Conservation (phyloP, 2,888 invertebrate species). For the Cordilura impudica region DNA sequence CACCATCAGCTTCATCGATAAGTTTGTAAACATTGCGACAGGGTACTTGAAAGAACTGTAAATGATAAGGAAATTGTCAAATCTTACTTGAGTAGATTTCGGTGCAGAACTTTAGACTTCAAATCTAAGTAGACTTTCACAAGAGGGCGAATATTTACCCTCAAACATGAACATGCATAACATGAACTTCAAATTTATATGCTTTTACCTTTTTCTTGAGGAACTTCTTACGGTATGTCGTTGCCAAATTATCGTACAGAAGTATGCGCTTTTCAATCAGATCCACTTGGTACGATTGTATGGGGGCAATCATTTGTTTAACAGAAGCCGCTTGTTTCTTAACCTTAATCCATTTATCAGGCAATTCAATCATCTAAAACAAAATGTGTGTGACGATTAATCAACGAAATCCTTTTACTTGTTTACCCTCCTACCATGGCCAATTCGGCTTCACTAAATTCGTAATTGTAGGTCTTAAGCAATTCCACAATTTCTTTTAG, state of each 20-base stretch:
- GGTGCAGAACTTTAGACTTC: not conserved
- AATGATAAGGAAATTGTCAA: not conserved
- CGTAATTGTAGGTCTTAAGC: slow-evolving; percentile 90
- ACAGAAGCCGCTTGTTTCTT: slow-evolving; percentile 90
- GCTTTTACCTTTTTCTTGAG: slow-evolving; percentile 77
- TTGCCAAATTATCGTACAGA: slow-evolving; percentile 88
- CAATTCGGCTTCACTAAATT: slow-evolving; percentile 88
- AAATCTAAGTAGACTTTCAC: not conserved
- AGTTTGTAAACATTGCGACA: slow-evolving; percentile 84
- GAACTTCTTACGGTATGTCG: slow-evolving; percentile 88
- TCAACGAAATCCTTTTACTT: not conserved
- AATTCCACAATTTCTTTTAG: slow-evolving; percentile 91
- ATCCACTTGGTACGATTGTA: slow-evolving; percentile 92
- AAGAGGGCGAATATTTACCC: not conserved
- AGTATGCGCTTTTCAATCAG: slow-evolving; percentile 90
- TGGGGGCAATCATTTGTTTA: slow-evolving; percentile 91
- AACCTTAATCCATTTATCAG: slow-evolving; percentile 91
- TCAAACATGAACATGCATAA: too few species aligned
- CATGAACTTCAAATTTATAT: not conserved
- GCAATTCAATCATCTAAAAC: slow-evolving; percentile 84
- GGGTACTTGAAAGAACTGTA: slow-evolving; percentile 80
- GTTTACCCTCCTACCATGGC: slow-evolving; percentile 80
- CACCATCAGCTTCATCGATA: slow-evolving; percentile 84
- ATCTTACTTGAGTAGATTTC: not conserved
- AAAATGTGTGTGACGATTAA: too few species aligned